Conservation (phyloP, 2,113 vertebrate genomes). For the Apeltes quadracus region DNA sequence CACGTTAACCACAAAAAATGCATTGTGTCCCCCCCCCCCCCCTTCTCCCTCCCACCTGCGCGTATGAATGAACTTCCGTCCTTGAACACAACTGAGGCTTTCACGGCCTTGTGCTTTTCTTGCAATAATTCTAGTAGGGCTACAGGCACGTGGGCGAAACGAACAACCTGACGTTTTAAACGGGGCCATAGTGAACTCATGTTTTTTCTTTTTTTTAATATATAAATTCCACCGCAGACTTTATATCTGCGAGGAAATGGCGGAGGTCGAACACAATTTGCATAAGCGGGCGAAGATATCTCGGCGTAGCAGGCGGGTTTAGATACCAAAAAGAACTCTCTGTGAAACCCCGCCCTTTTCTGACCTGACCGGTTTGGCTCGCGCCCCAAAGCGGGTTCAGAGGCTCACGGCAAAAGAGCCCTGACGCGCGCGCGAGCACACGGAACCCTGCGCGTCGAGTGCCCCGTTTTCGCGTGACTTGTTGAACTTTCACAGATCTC, state of each 20-base stretch:
- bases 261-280: not conserved
- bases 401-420: conserved; percentile 47
- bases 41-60: not conserved
- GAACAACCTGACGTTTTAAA: not conserved
- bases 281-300: not conserved
- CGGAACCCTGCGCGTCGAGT: no score
- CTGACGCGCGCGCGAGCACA: conserved; percentile 54
- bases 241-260: not conserved
- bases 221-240: no score
- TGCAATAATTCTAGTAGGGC: not conserved
- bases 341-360: conserved; percentile 61
- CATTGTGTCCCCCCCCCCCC: not conserved
- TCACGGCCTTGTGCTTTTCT: not conserved
- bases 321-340: not conserved
- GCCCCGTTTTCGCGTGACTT: no score
- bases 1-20: not conserved
- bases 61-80: not conserved
- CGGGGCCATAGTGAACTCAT: not conserved
- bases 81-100: conserved; percentile 18
- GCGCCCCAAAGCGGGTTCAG: conserved; percentile 1
- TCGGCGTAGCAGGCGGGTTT: not conserved
- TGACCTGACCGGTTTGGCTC: conserved; percentile 6
- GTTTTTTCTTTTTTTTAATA: no score
- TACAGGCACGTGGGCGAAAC: not conserved
- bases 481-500: not conserved